phyloP scores from a whole-genome alignment of 1,140 invertebrate genomes.

The Hypothenemus hampei region DNA sequence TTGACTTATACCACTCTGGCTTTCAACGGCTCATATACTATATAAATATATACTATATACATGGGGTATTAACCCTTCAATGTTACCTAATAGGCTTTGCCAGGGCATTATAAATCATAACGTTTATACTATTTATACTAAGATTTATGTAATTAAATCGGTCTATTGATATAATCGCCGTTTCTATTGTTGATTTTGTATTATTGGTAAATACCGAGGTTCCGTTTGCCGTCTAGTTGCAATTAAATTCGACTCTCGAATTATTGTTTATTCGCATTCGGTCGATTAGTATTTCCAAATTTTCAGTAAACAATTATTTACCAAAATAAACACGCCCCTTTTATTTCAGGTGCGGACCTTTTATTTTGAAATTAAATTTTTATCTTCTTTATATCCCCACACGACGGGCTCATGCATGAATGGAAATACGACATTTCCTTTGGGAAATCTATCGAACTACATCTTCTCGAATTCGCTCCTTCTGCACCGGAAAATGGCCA shows the following conservation, averaged over 20 bases:
- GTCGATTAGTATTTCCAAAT: neutral
- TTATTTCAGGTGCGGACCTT: neutral
- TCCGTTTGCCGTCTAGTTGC: neutral
- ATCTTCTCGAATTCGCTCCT: neutral
- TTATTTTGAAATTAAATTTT: slow-evolving; percentile 3
- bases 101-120: slow-evolving; percentile 3
- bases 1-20: too few species aligned
- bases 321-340: neutral
- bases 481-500: too few species aligned
- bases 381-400: neutral
- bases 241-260: slow-evolving; percentile 1
- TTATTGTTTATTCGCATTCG: neutral
- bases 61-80: too few species aligned
- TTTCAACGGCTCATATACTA: too few species aligned
- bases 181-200: slow-evolving; percentile 4
- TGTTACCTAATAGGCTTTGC: too few species aligned
- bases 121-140: slow-evolving; percentile 1
- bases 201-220: slow-evolving; percentile 5
- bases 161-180: neutral
- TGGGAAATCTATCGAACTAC: slow-evolving; percentile 1
- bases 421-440: slow-evolving; percentile 5
- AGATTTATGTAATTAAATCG: slow-evolving; percentile 1
- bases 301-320: neutral
- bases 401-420: neutral
- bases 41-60: too few species aligned